Base-by-base conservation (phyloP, 1,140 invertebrate species). In the Trichoplusia ni region DNA sequence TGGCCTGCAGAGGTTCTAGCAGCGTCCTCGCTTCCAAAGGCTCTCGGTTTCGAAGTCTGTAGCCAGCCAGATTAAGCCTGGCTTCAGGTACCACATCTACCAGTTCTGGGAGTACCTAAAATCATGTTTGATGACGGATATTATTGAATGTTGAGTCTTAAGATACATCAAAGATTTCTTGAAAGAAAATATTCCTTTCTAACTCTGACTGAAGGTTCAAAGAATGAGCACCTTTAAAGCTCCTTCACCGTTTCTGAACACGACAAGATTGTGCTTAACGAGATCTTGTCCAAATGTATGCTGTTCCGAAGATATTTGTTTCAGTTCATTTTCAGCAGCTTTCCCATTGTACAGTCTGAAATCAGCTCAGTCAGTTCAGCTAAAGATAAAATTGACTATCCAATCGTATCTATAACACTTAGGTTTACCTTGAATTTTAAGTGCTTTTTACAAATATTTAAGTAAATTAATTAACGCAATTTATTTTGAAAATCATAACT, bases 31-130 rank as follows among this genome's bases (percentile, higher is more conserved):
- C 98, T 82, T 98, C 97, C 65, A 95, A 92, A 1, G 98, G 94
- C 75, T 99, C 96, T 80, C 98, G 95, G 75, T 97, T 96, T 77
- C 96, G 96, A 8, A 99, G 92, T 82, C 99, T 95, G 87, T 99
- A 98, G 44, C 99, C 98, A 2, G 99, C 97, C 31, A 99, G 92
- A 92, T 99, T 99, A 0, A 90, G 91, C 54, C 98, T 93, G 3
- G 99, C 99, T 92, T 99, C 99, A 6, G 98, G 97, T 58, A 99
- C 96, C 0, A 99, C 95, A 89, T 99, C 98, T 2, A 99, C 95
- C 11, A 99, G 88, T 21, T 95, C 94, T 0, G 98, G 98, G 33
- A 99, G 91, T 9, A 98, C 93, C 93, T 97, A 92, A 6, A 31
- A 14, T 37, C 19, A 19, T 23, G 2, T 14, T 0, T 13, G 38